Conservation (phyloP, 2,888 invertebrate genomes). For the Dryococelus australis region DNA sequence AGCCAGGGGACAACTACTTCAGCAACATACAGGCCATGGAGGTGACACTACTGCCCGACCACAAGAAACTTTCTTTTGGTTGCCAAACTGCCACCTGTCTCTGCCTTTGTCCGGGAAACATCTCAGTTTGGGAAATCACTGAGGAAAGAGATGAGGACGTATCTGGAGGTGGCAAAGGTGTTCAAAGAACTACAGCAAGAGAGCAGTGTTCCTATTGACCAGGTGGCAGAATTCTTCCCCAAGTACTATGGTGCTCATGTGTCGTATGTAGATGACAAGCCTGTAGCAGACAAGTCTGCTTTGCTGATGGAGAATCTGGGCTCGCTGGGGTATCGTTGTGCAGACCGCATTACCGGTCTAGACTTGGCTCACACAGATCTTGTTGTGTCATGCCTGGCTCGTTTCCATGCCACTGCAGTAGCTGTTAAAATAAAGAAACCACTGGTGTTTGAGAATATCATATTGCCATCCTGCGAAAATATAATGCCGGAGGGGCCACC, state of each 20-base stretch:
- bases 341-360: constrained; percentile 54
- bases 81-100: constrained; percentile 55
- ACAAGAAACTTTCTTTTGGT: constrained; percentile 52
- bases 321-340: constrained; percentile 51
- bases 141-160: constrained; percentile 55
- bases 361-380: constrained; percentile 46
- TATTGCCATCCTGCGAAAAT: constrained; percentile 48
- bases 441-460: constrained; percentile 51
- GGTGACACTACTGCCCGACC: constrained; percentile 47
- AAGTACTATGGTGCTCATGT: constrained; percentile 54
- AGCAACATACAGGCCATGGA: constrained; percentile 55
- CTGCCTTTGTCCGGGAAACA: constrained; percentile 53
- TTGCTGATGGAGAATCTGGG: constrained; percentile 55
- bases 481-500: neutral
- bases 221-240: constrained; percentile 52
- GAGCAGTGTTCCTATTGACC: constrained; percentile 49
- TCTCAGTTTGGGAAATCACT: constrained; percentile 56
- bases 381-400: constrained; percentile 32
- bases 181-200: constrained; percentile 50
- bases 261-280: constrained; percentile 50
- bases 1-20: constrained; percentile 57
- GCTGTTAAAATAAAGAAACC: constrained; percentile 54
- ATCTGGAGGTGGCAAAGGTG: constrained; percentile 52
- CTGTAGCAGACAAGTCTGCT: constrained; percentile 55
- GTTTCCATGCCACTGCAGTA: constrained; percentile 46